Evolutionary conservation across 1,140 invertebrate genomes (phyloP).

Genomic region (Thaumetopoea pityocampa): DNA sequence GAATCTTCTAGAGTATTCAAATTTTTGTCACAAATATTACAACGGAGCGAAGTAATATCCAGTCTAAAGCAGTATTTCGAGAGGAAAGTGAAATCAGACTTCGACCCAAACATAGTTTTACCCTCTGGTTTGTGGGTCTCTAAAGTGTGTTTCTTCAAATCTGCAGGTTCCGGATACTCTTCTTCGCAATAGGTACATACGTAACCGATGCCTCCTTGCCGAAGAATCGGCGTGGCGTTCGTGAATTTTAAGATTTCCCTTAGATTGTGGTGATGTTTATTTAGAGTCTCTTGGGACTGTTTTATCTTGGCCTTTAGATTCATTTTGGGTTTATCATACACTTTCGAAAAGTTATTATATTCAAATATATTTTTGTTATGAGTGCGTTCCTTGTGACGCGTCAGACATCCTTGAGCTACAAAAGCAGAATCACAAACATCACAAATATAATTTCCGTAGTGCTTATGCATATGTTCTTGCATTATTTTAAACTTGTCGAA

Average conservation of each 20-base stretch:
- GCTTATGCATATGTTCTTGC: slow-evolving; percentile 13
- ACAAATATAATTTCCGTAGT: slow-evolving; percentile 7
- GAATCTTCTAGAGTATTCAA: slow-evolving; percentile 23
- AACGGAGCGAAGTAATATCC: slow-evolving; percentile 33
- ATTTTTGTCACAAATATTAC: slow-evolving; percentile 26
- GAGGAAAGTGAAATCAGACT: slow-evolving; percentile 30
- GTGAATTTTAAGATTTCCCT: slow-evolving; percentile 39
- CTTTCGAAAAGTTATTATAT: not conserved
- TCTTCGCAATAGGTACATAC: slow-evolving; percentile 40
- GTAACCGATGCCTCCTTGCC: slow-evolving; percentile 32
- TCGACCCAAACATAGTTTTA: slow-evolving; percentile 20
- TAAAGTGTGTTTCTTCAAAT: slow-evolving; percentile 41
- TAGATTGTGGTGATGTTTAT: slow-evolving; percentile 42
- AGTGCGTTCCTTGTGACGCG: slow-evolving; percentile 14
- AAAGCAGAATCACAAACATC: slow-evolving; percentile 4
- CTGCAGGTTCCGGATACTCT: slow-evolving; percentile 34
- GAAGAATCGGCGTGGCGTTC: slow-evolving; percentile 46
- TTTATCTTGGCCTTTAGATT: not conserved
- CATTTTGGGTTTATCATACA: not conserved
- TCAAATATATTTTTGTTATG: not conserved
- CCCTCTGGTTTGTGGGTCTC: slow-evolving; percentile 23
- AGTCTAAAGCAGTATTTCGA: slow-evolving; percentile 32
- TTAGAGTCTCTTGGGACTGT: too few species aligned
- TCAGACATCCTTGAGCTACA: not conserved
- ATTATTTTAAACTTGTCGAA: slow-evolving; percentile 1